Evolutionary conservation across 2,113 vertebrate species (phyloP), one percentile per base, ranked within the genome.

Genomic region (Myotis brandtii): DNA sequence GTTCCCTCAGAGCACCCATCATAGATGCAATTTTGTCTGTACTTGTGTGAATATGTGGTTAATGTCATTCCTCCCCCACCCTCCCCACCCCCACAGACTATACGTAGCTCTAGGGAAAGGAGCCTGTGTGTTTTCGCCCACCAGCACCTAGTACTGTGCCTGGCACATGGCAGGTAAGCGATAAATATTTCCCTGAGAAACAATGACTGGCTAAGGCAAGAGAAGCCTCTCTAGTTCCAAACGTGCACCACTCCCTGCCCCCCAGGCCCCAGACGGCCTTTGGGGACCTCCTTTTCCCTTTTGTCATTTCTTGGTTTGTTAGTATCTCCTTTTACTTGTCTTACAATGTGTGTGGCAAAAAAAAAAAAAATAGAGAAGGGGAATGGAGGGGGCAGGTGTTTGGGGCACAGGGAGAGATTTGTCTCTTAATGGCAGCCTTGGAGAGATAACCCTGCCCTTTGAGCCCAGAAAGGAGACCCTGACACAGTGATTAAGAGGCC

Each of bases 401-500:
- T 82, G 56, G 40, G 30, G n/a, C 32, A 50, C 7, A 3, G 27
- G 86, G 75, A 90, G 21, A 94, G 82, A 93, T 54, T 70, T 82
- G 46, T 72, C 43, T 93, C 79, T 67, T 86, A 92, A 76, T 16
- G 62, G 84, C 32, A 46, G 25, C 70, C 46, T 70, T 8, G 6
- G 62, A 95, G 89, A 14, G 76, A 93, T 90, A 90, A 85, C 67
- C 70, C 62, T 81, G 32, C 25, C 46, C 85, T 64, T 23, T 17
- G 73, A 48, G 37, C 64, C 81, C 3, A 0, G 77, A 17, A 13
- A 46, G 46, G 79, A 83, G 85, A 43, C 54, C 84, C 52, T 43
- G 73, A 80, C 87, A 79, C 69, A 54, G 66, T 37, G 43, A 70
- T 95, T 95, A 95, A 69, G 76, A 84, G 91, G 59, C 67, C 86